Evolutionary conservation across 2,113 vertebrate genomes (phyloP), one percentile per base, ranked within the genome.

Genomic region (Otocyon megalotis): DNA sequence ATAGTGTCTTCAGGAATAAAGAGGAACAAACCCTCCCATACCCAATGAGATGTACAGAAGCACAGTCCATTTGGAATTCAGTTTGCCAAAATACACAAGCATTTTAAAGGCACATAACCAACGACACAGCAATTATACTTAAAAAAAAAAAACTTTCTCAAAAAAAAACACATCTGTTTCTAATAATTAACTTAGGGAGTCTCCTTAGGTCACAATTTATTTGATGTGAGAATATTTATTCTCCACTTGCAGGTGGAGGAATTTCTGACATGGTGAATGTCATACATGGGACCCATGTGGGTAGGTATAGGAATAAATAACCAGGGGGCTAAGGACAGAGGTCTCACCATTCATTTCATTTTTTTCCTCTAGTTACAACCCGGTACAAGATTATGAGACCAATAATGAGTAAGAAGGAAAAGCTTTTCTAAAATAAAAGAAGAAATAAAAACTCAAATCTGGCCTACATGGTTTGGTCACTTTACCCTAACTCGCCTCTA

Each of bases 401-500:
- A 65, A 32, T 22, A 72, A 65, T 1, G 14, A 72, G 2, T 4
- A n/a, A 93, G 20, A 32, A 63, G 24, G 74, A 2, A 12, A 48
- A 30, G 9, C 8, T 17, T n/a, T 69, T 53, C 37, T 5, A n/a
- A 48, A 88, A n/a, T 10, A n/a, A 26, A 8, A 24, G 4, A 77
- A 19, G 24, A 65, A 67, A 60, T 14, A 9, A 9, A 12, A 9
- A 56, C 32, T 30, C 67, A 20, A 3, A 28, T 11, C n/a, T 32
- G 17, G 19, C 3, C 1, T 17, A 2, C 11, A 0, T n/a, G 0
- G 22, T 48, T n/a, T 62, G 17, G 5, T 6, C 17, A 10, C 60
- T 9, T 54, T 77, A 48, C 53, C 67, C 35, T 0, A 2, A 35
- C 1, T 4, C 1, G 53, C n/a, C 87, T 48, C 94, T 54, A 72